phyloP scores from a whole-genome alignment of 2,113 vertebrate species.

The Neopipo cinnamomea region DNA sequence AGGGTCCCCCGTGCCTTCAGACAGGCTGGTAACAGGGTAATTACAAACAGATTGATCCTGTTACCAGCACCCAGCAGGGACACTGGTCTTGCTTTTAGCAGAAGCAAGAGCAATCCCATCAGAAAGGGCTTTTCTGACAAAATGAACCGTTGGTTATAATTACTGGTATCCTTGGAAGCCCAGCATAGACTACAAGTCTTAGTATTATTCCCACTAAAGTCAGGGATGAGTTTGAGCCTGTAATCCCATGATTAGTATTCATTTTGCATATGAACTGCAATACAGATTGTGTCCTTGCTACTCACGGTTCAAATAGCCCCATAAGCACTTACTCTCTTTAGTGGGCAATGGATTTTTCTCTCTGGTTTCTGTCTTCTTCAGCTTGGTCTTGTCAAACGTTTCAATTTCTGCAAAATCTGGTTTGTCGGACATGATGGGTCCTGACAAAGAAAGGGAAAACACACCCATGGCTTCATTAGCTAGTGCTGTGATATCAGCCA shows the following conservation, averaged over 20 bases:
- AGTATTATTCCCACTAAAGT: background rate
- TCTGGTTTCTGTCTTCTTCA: slow-evolving; percentile 91
- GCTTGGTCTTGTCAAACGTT: slow-evolving; percentile 88
- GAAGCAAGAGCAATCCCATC: background rate
- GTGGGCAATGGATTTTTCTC: slow-evolving; percentile 88
- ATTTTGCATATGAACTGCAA: slow-evolving; percentile 26
- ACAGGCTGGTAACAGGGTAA: background rate
- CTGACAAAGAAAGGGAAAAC: slow-evolving; percentile 65
- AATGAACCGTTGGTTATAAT: background rate
- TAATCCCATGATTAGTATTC: slow-evolving; percentile 47
- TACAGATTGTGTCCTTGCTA: background rate
- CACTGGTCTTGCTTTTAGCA: background rate
- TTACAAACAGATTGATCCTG: background rate
- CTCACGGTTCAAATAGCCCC: background rate
- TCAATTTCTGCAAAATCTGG: slow-evolving; percentile 87
- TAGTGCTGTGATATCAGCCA: slow-evolving; percentile 12
- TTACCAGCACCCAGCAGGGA: background rate
- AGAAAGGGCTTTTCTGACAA: background rate
- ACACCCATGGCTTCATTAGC: slow-evolving; percentile 42
- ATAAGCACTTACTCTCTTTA: slow-evolving; percentile 85
- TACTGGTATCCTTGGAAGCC: background rate
- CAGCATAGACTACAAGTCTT: background rate
- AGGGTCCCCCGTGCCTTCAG: background rate
- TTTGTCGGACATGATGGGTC: slow-evolving; percentile 86
- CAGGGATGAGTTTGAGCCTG: slow-evolving; percentile 23